Conservation (phyloP, 2,888 invertebrate genomes). For the Hemaris fuciformis region DNA sequence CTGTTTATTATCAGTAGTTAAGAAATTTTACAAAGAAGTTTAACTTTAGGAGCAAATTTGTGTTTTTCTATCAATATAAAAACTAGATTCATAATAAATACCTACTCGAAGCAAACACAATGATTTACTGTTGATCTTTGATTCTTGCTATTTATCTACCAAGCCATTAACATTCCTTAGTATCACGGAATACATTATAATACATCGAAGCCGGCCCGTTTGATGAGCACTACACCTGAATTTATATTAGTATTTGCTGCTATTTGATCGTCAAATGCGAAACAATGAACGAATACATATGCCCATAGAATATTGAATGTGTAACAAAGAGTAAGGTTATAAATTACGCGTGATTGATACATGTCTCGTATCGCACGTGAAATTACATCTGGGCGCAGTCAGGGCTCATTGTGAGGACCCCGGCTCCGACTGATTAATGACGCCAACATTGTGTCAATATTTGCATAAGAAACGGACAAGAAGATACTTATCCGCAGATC, state of each 20-base stretch:
- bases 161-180: constrained; percentile 4
- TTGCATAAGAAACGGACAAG: constrained; percentile 79
- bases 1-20: neutral
- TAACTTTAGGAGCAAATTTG: no score
- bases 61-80: neutral
- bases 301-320: constrained; percentile 9
- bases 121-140: constrained; percentile 22
- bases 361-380: constrained; percentile 43
- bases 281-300: neutral
- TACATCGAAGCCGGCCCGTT: neutral
- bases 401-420: constrained; percentile 51
- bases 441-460: constrained; percentile 75
- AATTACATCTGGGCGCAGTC: constrained; percentile 45
- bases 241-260: constrained; percentile 2
- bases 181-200: neutral
- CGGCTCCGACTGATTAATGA: constrained; percentile 74
- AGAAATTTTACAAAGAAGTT: no score
- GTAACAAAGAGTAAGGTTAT: constrained; percentile 22
- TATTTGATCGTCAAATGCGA: neutral
- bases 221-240: neutral
- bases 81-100: neutral
- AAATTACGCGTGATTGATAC: constrained; percentile 52
- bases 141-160: constrained; percentile 19
- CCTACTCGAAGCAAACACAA: neutral
- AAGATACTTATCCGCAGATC: constrained; percentile 71